Evolutionary conservation across 1,140 invertebrate genomes (phyloP).

Genomic region (Mercenaria mercenaria): DNA sequence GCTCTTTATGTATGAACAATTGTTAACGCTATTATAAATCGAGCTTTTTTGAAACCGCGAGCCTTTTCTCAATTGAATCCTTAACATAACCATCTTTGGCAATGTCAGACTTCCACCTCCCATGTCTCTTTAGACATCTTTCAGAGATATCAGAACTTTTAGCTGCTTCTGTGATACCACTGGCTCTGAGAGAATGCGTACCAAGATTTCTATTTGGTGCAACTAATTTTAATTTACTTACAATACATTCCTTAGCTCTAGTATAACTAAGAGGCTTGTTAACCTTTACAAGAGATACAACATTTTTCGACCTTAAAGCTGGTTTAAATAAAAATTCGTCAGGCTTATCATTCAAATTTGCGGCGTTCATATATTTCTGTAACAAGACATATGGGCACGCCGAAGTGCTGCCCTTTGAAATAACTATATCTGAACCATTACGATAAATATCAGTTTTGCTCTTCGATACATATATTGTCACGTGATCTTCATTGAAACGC

Average conservation of each 20-base stretch:
- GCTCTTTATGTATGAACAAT: too few species aligned
- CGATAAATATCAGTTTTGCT: slow-evolving; percentile 68
- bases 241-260: too few species aligned
- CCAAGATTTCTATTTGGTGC: too few species aligned
- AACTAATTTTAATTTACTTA: too few species aligned
- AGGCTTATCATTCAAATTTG: not conserved
- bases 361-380: too few species aligned
- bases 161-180: too few species aligned
- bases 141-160: not conserved
- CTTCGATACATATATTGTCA: slow-evolving; percentile 36
- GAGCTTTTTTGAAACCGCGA: not conserved
- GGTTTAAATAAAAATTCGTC: slow-evolving; percentile 57
- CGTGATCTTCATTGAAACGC: too few species aligned
- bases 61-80: not conserved
- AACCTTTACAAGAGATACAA: slow-evolving; percentile 51
- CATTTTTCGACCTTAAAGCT: too few species aligned
- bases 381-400: slow-evolving; percentile 66
- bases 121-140: not conserved
- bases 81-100: not conserved
- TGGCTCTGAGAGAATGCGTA: too few species aligned
- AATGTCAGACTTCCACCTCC: not conserved
- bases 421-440: slow-evolving; percentile 55
- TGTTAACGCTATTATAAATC: not conserved
- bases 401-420: slow-evolving; percentile 46
- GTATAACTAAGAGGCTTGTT: too few species aligned